Evolutionary conservation across 1,140 invertebrate genomes (phyloP), one percentile per base, ranked within the genome.

Genomic region (Cydia pomonella): DNA sequence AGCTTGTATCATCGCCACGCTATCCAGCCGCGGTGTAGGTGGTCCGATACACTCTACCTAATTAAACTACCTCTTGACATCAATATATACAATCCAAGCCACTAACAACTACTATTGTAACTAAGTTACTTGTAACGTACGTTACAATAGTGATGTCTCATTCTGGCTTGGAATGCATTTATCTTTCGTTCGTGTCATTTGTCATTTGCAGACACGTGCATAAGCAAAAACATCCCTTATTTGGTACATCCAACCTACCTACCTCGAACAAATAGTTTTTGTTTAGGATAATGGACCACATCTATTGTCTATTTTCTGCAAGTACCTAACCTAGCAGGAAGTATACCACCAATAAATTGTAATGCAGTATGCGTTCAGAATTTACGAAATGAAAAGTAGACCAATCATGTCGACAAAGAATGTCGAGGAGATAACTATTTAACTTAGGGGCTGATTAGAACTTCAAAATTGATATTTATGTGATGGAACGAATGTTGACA

Each of bases 1-100:
- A 72, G 71, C 71, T 72, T 72, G 71, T 72, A 72, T 72, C 71
- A 50, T 72, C 71, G 71, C 44, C 47, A 41, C 44, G 71, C 38
- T 72, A 50, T 47, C 71, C 71, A 72, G 12, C 33, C 29, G 44
- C 41, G 38, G 33, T 44, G 71, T 72, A 44, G 44, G 71, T 50
- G 71, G 44, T 69, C 64, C 64, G 71, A 44, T 47, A 47, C 71
- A 72, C 71, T 72, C 71, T 47, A 47, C 71, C 41, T 72, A 72
- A 50, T 69, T 69, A 69, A 69, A 69, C 64, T 27, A 69, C 27
- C 64, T 69, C 29, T 69, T 33, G 64, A 41, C 64, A 69, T 69
- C 29, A 69, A 69, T 69, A 69, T 41, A 38, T 69, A 69, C 29
- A 69, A 69, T 69, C 64, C 33, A 41, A 33, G 64, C 64, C 9